Evolutionary conservation across 2,113 vertebrate species (phyloP), one percentile per base, ranked within the genome.

Genomic region (Pelecanus crispus): DNA sequence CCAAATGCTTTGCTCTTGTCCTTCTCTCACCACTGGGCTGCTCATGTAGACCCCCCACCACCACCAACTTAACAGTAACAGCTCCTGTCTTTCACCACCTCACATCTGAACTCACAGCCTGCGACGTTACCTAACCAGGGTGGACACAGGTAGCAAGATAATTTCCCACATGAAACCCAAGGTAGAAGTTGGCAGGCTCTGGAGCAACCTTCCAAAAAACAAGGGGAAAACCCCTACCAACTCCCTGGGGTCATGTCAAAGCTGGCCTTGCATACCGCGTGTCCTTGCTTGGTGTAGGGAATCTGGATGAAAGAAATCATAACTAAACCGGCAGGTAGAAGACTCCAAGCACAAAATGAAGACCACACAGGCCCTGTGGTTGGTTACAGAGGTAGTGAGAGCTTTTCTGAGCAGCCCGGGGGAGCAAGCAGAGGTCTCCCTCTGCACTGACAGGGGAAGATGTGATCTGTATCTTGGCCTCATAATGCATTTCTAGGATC

Each of bases 201-300:
- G 4, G 47, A 18, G 36, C 26, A 72, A 7, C 49, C 55, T 50
- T 45, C 38, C 31, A 47, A 40, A 93, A 61, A 88, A 1, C 0
- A 0, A 59, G 24, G 29, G 11, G 4, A 4, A 90, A 47, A 6
- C 22, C n/a, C n/a, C 34, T 31, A 21, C 1, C 50, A 71, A 8
- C 36, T 53, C 34, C 53, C 7, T 1, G 12, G 55, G 25, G 24
- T 56, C 4, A 0, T 2, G 4, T 42, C 45, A 36, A n/a, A 74
- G 15, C 38, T 44, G 38, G 19, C 42, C 42, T 36, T 49, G 11
- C 3, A 40, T 8, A 24, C 3, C 0, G 0, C 0, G 3, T 17
- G 6, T 47, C 42, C 56, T 50, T 44, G 19, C 42, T 62, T 34
- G 56, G 36, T 8, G 3, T 7, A 58, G 56, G 38, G 34, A 14